These are phyloP conservation scores for Drosophila birchii DNA, from an alignment of 2,888 invertebrate genomes.

Conservation along the genomic window DNA sequence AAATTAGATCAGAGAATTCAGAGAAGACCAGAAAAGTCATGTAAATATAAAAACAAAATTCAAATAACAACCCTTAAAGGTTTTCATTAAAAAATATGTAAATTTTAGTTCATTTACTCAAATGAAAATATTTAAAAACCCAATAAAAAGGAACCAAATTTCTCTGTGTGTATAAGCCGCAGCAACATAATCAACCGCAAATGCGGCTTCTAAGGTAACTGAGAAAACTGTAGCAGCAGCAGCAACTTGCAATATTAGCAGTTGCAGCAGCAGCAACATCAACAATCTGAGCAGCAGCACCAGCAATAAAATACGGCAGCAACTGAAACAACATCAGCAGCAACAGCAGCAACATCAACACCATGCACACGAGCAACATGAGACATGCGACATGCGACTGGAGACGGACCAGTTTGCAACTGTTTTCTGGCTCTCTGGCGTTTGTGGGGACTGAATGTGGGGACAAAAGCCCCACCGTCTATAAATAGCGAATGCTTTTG, in stretches of 20 bases:
- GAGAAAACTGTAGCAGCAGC: conserved; percentile 17
- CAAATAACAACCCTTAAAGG: too few species aligned
- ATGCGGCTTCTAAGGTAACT: conserved; percentile 4
- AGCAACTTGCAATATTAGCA: conserved; percentile 26
- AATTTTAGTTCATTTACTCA: not conserved
- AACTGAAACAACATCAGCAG: conserved; percentile 22
- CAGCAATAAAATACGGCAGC: conserved; percentile 17
- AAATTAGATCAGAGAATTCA: not conserved
- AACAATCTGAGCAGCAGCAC: conserved; percentile 12
- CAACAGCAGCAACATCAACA: conserved; percentile 16
- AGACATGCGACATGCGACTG: conserved; percentile 23
- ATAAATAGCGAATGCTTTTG: conserved; percentile 64
- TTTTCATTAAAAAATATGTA: too few species aligned
- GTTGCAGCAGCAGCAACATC: conserved; percentile 17
- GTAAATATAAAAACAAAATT: not conserved
- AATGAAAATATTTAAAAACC: too few species aligned
- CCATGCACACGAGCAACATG: conserved; percentile 13
- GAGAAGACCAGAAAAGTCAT: too few species aligned
- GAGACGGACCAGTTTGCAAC: conserved; percentile 45
- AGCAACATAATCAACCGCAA: conserved; percentile 27
- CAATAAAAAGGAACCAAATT: not conserved
- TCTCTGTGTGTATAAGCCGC: not conserved
- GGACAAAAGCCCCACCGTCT: conserved; percentile 63
- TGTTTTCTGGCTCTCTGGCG: conserved; percentile 27
- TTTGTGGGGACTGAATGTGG: conserved; percentile 59